Percentiles rank a stretch among this genome's conserved stretches.
Evolutionary conservation across 2,113 vertebrate genomes (phyloP).

Genomic region (Pseudopipra pipra): DNA sequence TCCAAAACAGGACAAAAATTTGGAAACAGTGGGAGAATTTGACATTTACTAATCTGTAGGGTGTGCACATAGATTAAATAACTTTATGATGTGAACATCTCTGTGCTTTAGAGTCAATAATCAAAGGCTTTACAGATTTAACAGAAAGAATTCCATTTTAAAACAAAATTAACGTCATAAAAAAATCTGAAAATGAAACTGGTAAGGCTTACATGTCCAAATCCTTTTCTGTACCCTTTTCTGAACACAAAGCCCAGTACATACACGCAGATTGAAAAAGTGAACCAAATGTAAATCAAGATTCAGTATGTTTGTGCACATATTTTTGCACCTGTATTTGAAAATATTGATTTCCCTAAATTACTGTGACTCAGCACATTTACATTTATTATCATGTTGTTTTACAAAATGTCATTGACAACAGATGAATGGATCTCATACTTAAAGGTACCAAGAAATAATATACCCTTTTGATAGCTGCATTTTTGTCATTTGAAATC

Average conservation of each 20-base stretch:
- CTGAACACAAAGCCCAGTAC: background rate
- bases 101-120: background rate
- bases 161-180: background rate
- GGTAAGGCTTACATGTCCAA: background rate
- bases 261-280: background rate
- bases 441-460: background rate
- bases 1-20: background rate
- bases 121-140: conserved; percentile 19
- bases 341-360: background rate
- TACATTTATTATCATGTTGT: background rate
- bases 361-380: background rate
- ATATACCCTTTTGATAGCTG: background rate
- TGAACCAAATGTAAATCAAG: background rate
- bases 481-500: background rate
- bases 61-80: conserved; percentile 7
- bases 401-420: background rate
- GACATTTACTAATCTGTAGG: background rate
- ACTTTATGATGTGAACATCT: background rate
- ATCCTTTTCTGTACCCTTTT: background rate
- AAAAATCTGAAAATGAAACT: background rate
- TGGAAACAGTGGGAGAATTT: background rate
- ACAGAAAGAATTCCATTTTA: background rate
- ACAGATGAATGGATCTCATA: background rate
- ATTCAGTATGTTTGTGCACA: background rate
- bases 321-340: background rate